These are phyloP conservation scores for Rhopalosiphum maidis DNA, from an alignment of 1,140 invertebrate species.

Conservation along the genomic window DNA sequence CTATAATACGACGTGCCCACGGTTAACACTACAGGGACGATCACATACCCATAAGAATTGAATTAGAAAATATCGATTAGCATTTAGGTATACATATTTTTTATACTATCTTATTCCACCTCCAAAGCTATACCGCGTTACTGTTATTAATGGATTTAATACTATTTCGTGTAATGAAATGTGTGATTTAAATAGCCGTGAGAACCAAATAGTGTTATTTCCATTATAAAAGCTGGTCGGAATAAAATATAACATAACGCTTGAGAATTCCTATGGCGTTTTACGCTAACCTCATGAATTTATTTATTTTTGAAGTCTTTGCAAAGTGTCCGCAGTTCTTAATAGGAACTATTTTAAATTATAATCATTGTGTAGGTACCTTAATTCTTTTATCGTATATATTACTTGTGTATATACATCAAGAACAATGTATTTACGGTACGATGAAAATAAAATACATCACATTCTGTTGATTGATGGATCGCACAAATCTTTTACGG, in stretches of 20 bases:
- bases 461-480: neutral
- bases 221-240: neutral
- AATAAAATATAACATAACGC: neutral
- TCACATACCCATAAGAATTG: conserved; percentile 19
- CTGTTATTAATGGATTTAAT: neutral
- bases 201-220: neutral
- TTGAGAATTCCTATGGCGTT: neutral
- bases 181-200: neutral
- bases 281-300: conserved; percentile 17
- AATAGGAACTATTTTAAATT: conserved; percentile 29
- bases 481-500: neutral
- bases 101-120: neutral
- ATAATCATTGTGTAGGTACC: neutral
- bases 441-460: neutral
- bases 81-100: neutral
- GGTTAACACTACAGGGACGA: neutral
- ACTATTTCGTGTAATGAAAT: neutral
- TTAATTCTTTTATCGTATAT: neutral
- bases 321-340: neutral
- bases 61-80: conserved; percentile 43
- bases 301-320: conserved; percentile 44
- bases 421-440: neutral
- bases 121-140: neutral
- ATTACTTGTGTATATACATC: neutral
- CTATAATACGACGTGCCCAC: neutral